A percentile compares a stretch with the other conserved stretches of the same genome.
phyloP scores from a whole-genome alignment of 2,113 vertebrate species.

The Chascanopsetta lugubris region DNA sequence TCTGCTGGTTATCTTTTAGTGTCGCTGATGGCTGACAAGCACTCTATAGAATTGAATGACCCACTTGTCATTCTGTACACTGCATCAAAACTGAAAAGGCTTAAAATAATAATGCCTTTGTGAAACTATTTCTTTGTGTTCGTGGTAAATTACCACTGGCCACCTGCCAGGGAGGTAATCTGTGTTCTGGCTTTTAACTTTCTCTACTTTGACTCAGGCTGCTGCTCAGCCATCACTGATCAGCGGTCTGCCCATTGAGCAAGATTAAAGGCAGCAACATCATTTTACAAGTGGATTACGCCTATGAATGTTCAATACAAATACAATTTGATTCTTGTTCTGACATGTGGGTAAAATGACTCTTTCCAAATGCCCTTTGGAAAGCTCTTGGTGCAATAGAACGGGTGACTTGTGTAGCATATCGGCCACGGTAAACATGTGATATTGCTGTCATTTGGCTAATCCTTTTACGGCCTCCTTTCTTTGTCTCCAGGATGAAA shows the following conservation, averaged over 20 bases:
- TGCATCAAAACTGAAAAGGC: neutral
- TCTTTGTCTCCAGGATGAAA: conserved; percentile 63
- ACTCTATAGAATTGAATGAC: neutral
- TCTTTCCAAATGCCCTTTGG: conserved; percentile 4
- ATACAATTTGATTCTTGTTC: conserved; percentile 9
- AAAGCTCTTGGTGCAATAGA: conserved; percentile 34
- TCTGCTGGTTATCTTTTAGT: neutral
- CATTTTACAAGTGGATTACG: neutral
- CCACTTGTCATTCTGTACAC: conserved; percentile 4
- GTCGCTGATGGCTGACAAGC: neutral
- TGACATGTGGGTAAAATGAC: neutral
- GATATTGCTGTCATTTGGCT: conserved; percentile 52
- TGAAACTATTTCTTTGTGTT: neutral
- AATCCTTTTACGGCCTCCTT: conserved; percentile 54
- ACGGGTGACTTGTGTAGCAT: conserved; percentile 30
- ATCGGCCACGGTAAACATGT: conserved; percentile 46
- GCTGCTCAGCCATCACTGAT: conserved; percentile 6
- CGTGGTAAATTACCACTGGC: too few relatives aligned
- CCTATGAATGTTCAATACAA: neutral
- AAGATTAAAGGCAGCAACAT: conserved; percentile 4
- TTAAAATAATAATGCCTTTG: neutral
- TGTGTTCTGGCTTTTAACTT: conserved; percentile 12
- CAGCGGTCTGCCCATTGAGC: conserved; percentile 1
- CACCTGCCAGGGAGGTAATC: neutral
- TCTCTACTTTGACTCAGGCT: conserved; percentile 19